Base-by-base conservation (phyloP, 2,888 invertebrate genomes). In the Stenurella melanura region DNA sequence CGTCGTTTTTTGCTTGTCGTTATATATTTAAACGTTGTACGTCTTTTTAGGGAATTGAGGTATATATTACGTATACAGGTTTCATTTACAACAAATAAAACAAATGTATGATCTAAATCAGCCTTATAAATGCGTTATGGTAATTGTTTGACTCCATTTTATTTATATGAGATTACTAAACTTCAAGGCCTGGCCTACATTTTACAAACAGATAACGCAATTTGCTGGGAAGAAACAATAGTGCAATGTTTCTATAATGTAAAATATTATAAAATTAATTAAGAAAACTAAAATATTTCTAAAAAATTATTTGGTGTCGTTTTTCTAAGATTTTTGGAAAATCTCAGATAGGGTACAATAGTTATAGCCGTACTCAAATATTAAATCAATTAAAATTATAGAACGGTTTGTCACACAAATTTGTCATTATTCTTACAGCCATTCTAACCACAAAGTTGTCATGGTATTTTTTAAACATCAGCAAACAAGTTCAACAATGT, bases 41-140 rank as follows among this genome's bases (percentile, higher is more conserved):
- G 68, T 42, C 61, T 74, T 75, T 69, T 73, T 75, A 79, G 67
- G 56, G 66, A 73, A 77, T 83, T 92, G 92, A 92, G 92, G 92
- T 92, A 92, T 91, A 89, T 88, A 84, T 92, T 92, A 92, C 92
- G 92, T 92, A 92, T 92, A 92, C 92, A 91, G 90, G 91, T 90
- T 91, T 84, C 83, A 74, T 72, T 75, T 67, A 67, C 74, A 83
- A 78, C 74, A 73, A 81, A 76, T 66, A 80, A 76, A 77, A 78
- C 63, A 75, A 71, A 76, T 76, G 77, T 83, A 82, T 73, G 81
- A 81, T 77, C 82, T 82, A 83, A 82, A 83, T 85, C 85, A 85
- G 85, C 85, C 85, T 85, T 84, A 83, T 84, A 79, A 83, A 80
- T 75, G 80, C 79, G 76, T 69, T 70, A 71, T 54, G 26, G 72